Evolutionary conservation across 2,888 invertebrate species (phyloP), one percentile per base, ranked within the genome.

Genomic region (Panorpa germanica): DNA sequence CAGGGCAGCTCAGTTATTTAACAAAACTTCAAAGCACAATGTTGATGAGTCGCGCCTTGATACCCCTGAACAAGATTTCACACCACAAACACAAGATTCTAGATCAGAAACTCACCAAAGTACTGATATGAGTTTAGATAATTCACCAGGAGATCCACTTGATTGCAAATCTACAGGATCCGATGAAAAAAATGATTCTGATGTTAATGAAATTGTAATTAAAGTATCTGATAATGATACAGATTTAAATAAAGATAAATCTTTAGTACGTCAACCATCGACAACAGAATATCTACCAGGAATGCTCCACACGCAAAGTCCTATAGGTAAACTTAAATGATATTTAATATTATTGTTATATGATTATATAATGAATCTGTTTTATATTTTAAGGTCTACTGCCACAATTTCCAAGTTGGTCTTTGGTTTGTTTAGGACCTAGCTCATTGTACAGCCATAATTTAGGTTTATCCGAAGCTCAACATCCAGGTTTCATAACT

Each of bases 221-320:
- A 45, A 52, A 35, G 40, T 48, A 4, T 43, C 41, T 14, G 44
- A 43, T 28, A 41, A 34, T 21, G 25, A 23, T 5, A 32, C 33
- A 4, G 26, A 19, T 8, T 25, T 31, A 8, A 37, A 37, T 31
- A 3, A 52, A 65, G 69, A 69, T 31, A 68, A 65, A 44, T 49
- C 53, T 29, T 55, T 73, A 14, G 59, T 65, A 13, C 59, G 73
- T 1, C 74, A 75, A 47, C 72, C 78, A 2, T 80, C 80, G 2
- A 88, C 85, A 0, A 85, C 82, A 1, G 88, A 90, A 54, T 91
- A 86, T 58, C 59, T 91, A 18, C 82, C 86, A 0, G 83, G 85
- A 31, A 86, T 95, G 83, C 61, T 90, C 29, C 86, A 91, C 46
- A 62, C 70, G 0, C 67, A 61, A 40, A 78, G 82, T 30, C 82